A percentile compares a stretch with the other conserved stretches of the same genome.
phyloP scores from a whole-genome alignment of 2,113 vertebrate genomes.

The Pelusios castaneus region DNA sequence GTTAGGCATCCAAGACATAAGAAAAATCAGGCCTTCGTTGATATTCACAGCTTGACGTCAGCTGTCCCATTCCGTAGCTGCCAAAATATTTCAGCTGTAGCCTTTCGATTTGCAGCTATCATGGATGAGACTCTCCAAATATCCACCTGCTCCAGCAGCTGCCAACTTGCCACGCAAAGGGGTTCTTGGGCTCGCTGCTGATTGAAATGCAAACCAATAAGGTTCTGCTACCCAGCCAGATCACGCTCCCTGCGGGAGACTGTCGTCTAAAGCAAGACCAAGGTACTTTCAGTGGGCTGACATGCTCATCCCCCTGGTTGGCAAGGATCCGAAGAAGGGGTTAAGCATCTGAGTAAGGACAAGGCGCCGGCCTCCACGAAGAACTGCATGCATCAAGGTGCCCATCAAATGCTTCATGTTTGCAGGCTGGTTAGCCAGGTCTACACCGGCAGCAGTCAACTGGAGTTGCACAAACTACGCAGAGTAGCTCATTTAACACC shows the following conservation, averaged over 20 bases:
- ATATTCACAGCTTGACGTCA: neutral
- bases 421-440: neutral
- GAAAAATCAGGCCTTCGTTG: neutral
- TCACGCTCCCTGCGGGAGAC: neutral
- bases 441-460: too few species aligned
- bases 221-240: neutral
- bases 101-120: neutral
- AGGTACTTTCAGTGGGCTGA: neutral
- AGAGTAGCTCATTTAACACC: too few species aligned
- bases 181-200: neutral
- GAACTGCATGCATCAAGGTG: neutral
- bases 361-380: neutral
- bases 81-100: fast-evolving
- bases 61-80: neutral
- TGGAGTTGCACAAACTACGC: too few species aligned
- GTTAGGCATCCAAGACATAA: neutral
- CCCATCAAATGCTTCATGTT: neutral
- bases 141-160: fast-evolving
- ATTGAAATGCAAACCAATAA: neutral
- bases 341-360: neutral
- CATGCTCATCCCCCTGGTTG: neutral
- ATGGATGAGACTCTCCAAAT: neutral
- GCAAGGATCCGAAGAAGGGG: neutral
- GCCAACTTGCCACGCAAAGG: neutral
- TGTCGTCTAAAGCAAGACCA: neutral